Evolutionary conservation across 1,140 invertebrate genomes (phyloP), one percentile per base, ranked within the genome.

Genomic region (Drosophila malerkotliana): DNA sequence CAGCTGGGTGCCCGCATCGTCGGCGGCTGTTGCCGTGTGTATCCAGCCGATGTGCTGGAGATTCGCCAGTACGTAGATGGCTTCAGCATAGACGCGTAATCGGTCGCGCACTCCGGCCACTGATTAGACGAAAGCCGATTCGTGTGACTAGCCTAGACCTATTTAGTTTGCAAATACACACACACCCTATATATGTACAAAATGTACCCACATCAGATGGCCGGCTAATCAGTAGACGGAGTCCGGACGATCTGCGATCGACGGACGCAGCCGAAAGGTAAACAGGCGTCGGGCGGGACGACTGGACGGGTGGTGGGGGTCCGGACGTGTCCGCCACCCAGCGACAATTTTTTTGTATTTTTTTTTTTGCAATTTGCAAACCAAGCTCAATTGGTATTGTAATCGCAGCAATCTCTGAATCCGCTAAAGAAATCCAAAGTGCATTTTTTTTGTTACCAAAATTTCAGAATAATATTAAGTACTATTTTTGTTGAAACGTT

Each of bases 1-100:
- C 82, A 94, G 14, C 78, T 94, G 4, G 96, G 96, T 9, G 95
- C 95, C 1, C 92, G 92, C 56, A 96, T 94, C 75, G 93, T 97
- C 45, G 97, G 96, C 15, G 96, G 97, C 7, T 97, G 96, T 88
- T 97, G 97, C 89, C 93, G 95, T 66, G 95, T 95, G 1, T 93
- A 93, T 77, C 94, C 94, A 12, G 87, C 93, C n/a, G 95, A 96
- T 83, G 94, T 97, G 24, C 59, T 77, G 10, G 83, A 91, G 55
- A 93, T 95, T 51, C 90, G 92, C 28, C 49, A 77, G 37, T 84
- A 92, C 76, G 91, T 94, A 49, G 72, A 92, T 67, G 66, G 64
- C 32, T 34, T 57, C 52, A 69, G 69, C 37, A 63, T 84, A 24
- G 77, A 53, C 12, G 55, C 66, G 12, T 54, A 72, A 44, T 72